A percentile compares a stretch with the other conserved stretches of the same genome.
Conservation (phyloP, 2,797 vertebrate genomes). For the Silurus aristotelis region DNA sequence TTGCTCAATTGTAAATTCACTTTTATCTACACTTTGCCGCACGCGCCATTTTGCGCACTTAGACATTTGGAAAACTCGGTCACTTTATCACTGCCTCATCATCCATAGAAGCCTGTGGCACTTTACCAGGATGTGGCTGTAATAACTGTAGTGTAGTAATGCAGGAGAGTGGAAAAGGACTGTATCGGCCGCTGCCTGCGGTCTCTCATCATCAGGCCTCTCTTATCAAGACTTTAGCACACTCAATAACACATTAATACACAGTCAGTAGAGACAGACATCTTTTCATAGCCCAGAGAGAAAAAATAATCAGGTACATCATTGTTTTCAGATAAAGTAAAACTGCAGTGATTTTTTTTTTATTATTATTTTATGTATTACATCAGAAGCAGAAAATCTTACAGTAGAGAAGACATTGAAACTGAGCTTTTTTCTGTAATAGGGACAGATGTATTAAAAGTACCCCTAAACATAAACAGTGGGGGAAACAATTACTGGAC, state of each 20-base stretch:
- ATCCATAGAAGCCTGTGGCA: not conserved
- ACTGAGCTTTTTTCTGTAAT: not conserved
- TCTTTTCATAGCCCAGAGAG: not conserved
- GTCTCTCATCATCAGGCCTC: conserved; percentile 53
- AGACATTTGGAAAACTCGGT: not conserved
- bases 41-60: not conserved
- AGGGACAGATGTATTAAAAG: too few species aligned
- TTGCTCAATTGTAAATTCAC: too few species aligned
- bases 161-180: conserved; percentile 17
- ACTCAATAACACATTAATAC: conserved; percentile 44
- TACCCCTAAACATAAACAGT: not conserved
- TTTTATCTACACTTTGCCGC: not conserved
- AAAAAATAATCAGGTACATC: conserved; percentile 7
- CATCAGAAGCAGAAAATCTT: not conserved
- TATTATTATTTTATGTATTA: too few species aligned
- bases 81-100: not conserved
- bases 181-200: conserved; percentile 53
- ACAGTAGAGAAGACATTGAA: not conserved
- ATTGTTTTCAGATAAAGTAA: not conserved
- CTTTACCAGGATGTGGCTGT: not conserved
- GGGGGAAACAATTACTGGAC: not conserved
- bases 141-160: not conserved
- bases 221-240: conserved; percentile 60
- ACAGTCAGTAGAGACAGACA: not conserved
- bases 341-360: not conserved